Percentiles rank a stretch among this genome's conserved stretches.
These are phyloP conservation scores for Exocentrus adspersus DNA, from an alignment of 2,888 invertebrate species.

Conservation along the genomic window DNA sequence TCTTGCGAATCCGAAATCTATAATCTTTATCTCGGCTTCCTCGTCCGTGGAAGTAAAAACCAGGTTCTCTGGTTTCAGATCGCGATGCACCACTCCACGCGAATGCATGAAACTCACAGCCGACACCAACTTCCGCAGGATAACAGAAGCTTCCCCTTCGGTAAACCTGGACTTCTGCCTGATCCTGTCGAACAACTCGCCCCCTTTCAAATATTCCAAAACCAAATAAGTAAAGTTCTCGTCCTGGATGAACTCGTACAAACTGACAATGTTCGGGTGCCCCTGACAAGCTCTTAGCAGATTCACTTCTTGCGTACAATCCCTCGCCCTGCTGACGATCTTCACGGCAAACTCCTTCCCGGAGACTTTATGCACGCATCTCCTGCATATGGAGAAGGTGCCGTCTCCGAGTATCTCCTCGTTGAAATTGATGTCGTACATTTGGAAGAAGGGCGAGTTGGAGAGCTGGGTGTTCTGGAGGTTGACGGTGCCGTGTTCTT, in stretches of 20 bases:
- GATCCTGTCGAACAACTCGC: conserved; percentile 80
- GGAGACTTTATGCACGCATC: conserved; percentile 74
- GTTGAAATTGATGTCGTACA: conserved; percentile 79
- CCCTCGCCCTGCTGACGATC: conserved; percentile 76
- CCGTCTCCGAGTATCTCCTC: conserved; percentile 85
- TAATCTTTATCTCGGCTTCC: conserved; percentile 79
- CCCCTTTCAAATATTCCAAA: conserved; percentile 85
- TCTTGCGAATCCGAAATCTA: conserved; percentile 97
- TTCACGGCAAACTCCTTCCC: conserved; percentile 88
- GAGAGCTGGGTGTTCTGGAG: conserved; percentile 55
- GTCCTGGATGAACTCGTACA: conserved; percentile 87
- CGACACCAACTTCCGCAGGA: conserved; percentile 83
- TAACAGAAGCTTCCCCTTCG: conserved; percentile 80
- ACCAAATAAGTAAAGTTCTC: conserved; percentile 88
- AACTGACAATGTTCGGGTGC: conserved; percentile 85
- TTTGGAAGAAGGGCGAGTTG: conserved; percentile 86
- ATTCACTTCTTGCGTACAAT: conserved; percentile 79
- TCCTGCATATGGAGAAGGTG: conserved; percentile 86
- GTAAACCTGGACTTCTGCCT: conserved; percentile 74
- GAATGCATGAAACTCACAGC: conserved; percentile 89
- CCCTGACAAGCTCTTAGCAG: conserved; percentile 86
- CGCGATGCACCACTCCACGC: conserved; percentile 87
- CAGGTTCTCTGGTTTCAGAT: conserved; percentile 92
- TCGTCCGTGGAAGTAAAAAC: conserved; percentile 71
- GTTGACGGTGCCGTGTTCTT: conserved; percentile 60